phyloP scores from a whole-genome alignment of 2,797 vertebrate species.

The Dermochelys coriacea region DNA sequence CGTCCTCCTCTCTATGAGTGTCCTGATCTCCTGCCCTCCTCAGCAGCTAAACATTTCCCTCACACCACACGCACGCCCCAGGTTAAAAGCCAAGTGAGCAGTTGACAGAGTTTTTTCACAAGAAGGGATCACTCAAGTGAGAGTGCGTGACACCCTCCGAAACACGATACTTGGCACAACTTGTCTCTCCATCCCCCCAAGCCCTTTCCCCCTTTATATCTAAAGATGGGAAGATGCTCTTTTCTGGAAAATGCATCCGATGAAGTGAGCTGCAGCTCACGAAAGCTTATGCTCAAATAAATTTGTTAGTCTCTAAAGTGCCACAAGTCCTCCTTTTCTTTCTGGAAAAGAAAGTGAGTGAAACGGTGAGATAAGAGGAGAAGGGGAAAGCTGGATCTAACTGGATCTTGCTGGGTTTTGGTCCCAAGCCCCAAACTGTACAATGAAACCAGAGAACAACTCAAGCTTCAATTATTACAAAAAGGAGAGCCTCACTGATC shows the following conservation, averaged over 20 bases:
- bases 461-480: background rate
- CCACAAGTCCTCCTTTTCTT: no score
- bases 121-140: conserved; percentile 1
- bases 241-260: accelerated
- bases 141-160: conserved; percentile 12
- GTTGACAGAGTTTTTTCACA: background rate
- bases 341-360: accelerated
- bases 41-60: conserved; percentile 46
- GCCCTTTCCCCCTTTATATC: background rate
- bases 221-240: background rate
- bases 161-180: conserved; percentile 29
- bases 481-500: background rate
- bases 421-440: background rate
- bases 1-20: background rate
- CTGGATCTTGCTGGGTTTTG: background rate
- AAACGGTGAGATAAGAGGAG: background rate
- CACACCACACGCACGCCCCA: background rate
- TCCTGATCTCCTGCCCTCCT: conserved; percentile 20
- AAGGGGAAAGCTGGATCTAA: background rate
- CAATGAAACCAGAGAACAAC: background rate
- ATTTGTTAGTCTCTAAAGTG: no score
- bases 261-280: no score
- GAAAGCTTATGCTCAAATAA: no score
- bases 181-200: background rate
- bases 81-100: background rate